Conservation (phyloP, 2,888 invertebrate genomes). For the Synergus umbraculus region DNA sequence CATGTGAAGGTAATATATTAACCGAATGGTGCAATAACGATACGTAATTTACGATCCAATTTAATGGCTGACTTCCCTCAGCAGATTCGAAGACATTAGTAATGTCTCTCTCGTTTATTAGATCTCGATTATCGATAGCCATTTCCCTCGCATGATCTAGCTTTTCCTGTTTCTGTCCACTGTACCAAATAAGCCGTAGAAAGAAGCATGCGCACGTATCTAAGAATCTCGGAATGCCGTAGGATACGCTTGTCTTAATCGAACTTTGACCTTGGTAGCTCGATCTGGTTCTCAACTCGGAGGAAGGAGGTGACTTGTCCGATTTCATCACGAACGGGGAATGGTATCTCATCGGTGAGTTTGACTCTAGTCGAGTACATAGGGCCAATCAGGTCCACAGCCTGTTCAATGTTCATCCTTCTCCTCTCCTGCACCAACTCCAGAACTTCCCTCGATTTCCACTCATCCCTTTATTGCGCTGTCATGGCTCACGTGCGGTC, state of each 20-base stretch:
- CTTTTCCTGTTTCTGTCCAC: conserved; percentile 20
- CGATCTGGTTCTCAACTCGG: conserved; percentile 96
- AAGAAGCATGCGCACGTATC: conserved; percentile 55
- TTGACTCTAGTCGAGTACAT: conserved; percentile 58
- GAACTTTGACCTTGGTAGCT: conserved; percentile 83
- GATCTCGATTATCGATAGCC: conserved; percentile 34
- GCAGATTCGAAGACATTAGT: conserved; percentile 24
- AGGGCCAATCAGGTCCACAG: conserved; percentile 51
- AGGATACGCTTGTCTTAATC: conserved; percentile 72
- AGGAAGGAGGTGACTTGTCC: conserved; percentile 95
- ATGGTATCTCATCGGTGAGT: conserved; percentile 98
- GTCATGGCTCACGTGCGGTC: not conserved
- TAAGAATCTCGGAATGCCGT: conserved; percentile 61
- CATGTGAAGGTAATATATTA: conserved; percentile 15
- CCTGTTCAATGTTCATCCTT: conserved; percentile 47
- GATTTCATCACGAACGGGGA: conserved; percentile 99
- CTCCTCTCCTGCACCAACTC: not conserved
- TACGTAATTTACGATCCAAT: conserved; percentile 37
- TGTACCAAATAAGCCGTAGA: conserved; percentile 21
- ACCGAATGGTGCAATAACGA: conserved; percentile 12
- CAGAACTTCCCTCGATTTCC: not conserved
- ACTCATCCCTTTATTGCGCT: not conserved
- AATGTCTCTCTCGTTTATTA: conserved; percentile 29
- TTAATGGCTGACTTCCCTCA: conserved; percentile 33
- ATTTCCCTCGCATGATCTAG: conserved; percentile 9